phyloP scores from a whole-genome alignment of 1,140 invertebrate genomes.

The Vanessa atalanta region DNA sequence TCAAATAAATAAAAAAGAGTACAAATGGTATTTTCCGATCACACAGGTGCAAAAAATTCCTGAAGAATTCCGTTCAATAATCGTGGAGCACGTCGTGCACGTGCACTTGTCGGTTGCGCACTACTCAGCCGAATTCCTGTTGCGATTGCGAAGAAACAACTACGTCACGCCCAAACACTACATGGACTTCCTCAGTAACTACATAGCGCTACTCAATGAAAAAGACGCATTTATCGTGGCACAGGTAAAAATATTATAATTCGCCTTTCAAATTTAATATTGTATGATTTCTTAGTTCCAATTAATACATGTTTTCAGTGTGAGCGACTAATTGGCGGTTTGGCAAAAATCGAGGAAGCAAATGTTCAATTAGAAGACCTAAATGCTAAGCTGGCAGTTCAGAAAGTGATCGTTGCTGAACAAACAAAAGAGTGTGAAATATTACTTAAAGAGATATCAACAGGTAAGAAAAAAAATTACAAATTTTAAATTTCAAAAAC shows the following conservation, averaged over 20 bases:
- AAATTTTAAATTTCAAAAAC: neutral
- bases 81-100: conserved; percentile 91
- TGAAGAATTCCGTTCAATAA: conserved; percentile 83
- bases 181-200: conserved; percentile 91
- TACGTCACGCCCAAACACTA: conserved; percentile 95
- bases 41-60: conserved; percentile 83
- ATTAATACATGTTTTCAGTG: conserved; percentile 69
- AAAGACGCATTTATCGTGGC: conserved; percentile 84
- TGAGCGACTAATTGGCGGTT: conserved; percentile 85
- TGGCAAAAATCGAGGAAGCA: conserved; percentile 90
- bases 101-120: conserved; percentile 87
- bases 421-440: conserved; percentile 88
- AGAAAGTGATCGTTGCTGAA: conserved; percentile 88
- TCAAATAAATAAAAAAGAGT: too few relatives aligned
- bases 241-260: conserved; percentile 76
- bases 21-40: neutral
- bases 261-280: neutral
- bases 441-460: conserved; percentile 83
- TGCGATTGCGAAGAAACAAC: conserved; percentile 88
- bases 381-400: conserved; percentile 88
- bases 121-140: conserved; percentile 87
- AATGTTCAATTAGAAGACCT: conserved; percentile 86
- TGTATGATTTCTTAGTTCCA: too few relatives aligned
- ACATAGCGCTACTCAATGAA: conserved; percentile 87
- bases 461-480: conserved; percentile 43